Percentiles rank a stretch among this genome's conserved stretches.
These are phyloP conservation scores for Alentia gelatinosa DNA, from an alignment of 2,888 invertebrate genomes.

Conservation along the genomic window DNA sequence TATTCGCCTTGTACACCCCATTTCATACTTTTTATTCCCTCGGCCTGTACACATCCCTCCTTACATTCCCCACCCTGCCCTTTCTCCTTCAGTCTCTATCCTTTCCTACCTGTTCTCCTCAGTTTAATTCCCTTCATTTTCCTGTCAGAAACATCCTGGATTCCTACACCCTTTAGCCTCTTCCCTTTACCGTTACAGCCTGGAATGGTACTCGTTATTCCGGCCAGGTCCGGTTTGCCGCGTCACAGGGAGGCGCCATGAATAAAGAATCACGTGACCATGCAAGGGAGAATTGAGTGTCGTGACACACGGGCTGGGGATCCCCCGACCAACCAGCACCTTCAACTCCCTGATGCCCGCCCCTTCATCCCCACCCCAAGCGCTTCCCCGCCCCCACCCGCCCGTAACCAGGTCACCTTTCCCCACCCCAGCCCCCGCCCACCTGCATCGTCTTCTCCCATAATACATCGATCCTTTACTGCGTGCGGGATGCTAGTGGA, in stretches of 20 bases:
- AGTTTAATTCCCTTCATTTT: not conserved
- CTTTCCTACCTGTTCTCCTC: no score
- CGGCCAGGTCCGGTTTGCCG: not conserved
- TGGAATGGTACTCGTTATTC: not conserved
- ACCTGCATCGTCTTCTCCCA: not conserved
- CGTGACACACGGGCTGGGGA: not conserved
- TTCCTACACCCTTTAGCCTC: not conserved
- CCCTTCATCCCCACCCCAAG: no score
- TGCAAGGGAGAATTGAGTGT: not conserved
- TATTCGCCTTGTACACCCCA: not conserved
- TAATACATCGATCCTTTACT: not conserved
- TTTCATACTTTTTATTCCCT: not conserved
- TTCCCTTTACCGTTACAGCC: not conserved
- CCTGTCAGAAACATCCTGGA: not conserved
- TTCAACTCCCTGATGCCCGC: not conserved
- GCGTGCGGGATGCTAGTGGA: no score
- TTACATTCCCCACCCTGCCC: not conserved
- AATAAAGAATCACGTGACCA: slow-evolving; percentile 1
- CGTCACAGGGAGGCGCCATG: not conserved
- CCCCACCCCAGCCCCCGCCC: not conserved
- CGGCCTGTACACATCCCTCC: not conserved
- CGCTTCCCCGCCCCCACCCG: not conserved
- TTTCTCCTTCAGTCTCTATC: not conserved
- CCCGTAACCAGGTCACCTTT: not conserved
- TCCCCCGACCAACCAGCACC: not conserved